Conservation (phyloP, 2,888 invertebrate genomes). For the Andrena haemorrhoa region DNA sequence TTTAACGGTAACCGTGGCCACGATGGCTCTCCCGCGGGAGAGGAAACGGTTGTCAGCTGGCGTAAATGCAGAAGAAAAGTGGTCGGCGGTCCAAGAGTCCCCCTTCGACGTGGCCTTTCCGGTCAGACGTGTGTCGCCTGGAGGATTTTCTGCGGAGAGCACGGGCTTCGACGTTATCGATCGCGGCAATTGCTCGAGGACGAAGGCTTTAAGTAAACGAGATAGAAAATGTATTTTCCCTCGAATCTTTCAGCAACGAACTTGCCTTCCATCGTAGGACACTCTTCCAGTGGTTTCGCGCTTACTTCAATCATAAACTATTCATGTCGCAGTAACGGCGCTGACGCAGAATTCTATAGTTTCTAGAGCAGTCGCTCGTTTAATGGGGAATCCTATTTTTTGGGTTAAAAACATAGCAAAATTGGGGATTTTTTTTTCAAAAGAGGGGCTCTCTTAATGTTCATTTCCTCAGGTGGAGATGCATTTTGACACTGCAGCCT, state of each 20-base stretch:
- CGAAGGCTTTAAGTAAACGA: slow-evolving; percentile 43
- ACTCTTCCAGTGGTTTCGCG: too few relatives aligned
- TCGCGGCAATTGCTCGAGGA: slow-evolving; percentile 49
- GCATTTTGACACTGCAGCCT: background rate
- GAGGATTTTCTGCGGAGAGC: slow-evolving; percentile 53
- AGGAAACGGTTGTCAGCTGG: slow-evolving; percentile 65
- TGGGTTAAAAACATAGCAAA: too few relatives aligned
- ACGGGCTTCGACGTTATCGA: slow-evolving; percentile 54
- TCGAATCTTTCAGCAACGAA: slow-evolving; percentile 3
- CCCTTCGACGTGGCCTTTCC: slow-evolving; percentile 14
- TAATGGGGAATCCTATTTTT: too few relatives aligned
- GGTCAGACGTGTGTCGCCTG: slow-evolving; percentile 55
- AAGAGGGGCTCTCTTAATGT: background rate
- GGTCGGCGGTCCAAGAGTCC: slow-evolving; percentile 37
- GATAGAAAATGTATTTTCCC: slow-evolving; percentile 12
- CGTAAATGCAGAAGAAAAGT: slow-evolving; percentile 65
- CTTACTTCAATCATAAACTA: too few relatives aligned
- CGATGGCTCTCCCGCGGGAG: slow-evolving; percentile 43
- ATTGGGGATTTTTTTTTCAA: too few relatives aligned
- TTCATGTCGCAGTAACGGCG: too few relatives aligned
- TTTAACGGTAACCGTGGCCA: slow-evolving; percentile 50
- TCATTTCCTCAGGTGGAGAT: background rate
- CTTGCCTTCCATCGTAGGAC: too few relatives aligned
- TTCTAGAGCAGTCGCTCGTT: too few relatives aligned
- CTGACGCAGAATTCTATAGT: too few relatives aligned